Evolutionary conservation across 2,797 vertebrate species (phyloP).

Genomic region (Trematomus bernacchii): DNA sequence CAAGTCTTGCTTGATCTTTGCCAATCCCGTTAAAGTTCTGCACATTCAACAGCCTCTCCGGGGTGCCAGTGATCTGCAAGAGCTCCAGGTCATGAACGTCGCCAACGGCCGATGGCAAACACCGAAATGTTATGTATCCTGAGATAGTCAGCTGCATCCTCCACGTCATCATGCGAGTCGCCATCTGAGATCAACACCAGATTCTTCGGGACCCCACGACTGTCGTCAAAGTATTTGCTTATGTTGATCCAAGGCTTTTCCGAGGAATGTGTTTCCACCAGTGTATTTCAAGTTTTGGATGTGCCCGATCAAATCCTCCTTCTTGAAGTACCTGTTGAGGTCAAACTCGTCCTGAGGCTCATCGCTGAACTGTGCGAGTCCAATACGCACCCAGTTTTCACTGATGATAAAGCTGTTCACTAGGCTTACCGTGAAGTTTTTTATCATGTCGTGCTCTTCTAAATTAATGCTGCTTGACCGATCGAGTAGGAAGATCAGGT

Average conservation of each 20-base stretch:
- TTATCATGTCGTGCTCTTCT: constrained; percentile 68
- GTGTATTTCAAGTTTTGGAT: constrained; percentile 61
- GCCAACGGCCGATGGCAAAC: constrained; percentile 86
- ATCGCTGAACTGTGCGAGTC: constrained; percentile 85
- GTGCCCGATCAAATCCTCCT: constrained; percentile 39
- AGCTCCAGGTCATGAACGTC: constrained; percentile 75
- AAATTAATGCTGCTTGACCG: constrained; percentile 77
- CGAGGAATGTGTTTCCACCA: constrained; percentile 59
- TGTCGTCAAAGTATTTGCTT: constrained; percentile 71
- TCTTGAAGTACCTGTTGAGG: constrained; percentile 63
- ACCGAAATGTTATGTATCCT: constrained; percentile 73
- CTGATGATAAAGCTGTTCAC: constrained; percentile 74
- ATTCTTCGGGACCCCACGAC: constrained; percentile 77
- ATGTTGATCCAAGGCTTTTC: constrained; percentile 54
- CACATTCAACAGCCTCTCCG: constrained; percentile 75
- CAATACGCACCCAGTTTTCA: constrained; percentile 69
- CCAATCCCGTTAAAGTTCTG: constrained; percentile 73
- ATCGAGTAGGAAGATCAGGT: constrained; percentile 88
- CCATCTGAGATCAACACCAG: constrained; percentile 90
- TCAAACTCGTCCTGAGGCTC: constrained; percentile 71
- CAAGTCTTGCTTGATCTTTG: constrained; percentile 74
- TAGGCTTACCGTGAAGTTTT: constrained; percentile 77
- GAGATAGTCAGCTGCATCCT: constrained; percentile 71
- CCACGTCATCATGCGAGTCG: constrained; percentile 79
- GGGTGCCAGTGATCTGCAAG: constrained; percentile 79